Conservation (phyloP, 2,888 invertebrate genomes). For the Ligdia adustata region DNA sequence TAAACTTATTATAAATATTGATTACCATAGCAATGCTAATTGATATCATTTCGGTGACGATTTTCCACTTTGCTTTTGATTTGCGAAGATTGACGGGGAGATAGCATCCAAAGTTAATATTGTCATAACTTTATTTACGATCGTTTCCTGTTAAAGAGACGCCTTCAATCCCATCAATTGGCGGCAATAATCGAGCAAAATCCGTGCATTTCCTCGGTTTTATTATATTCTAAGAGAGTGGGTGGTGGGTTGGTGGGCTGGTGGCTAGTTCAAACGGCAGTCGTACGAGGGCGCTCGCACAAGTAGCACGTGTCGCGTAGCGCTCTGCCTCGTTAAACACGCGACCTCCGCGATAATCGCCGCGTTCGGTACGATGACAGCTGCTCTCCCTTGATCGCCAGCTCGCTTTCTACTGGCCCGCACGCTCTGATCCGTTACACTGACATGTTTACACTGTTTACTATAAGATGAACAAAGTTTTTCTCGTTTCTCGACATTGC, state of each 20-base stretch:
- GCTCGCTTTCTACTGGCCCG: conserved; percentile 68
- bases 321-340: conserved; percentile 39
- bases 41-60: not conserved
- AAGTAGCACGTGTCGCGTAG: conserved; percentile 62
- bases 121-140: conserved; percentile 33
- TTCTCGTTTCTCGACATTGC: conserved; percentile 59
- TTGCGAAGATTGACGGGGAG: conserved; percentile 14
- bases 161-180: conserved; percentile 47
- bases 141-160: conserved; percentile 24
- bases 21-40: no score
- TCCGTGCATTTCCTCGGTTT: conserved; percentile 60
- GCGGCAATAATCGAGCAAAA: conserved; percentile 54
- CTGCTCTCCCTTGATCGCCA: conserved; percentile 49
- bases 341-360: conserved; percentile 37
- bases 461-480: conserved; percentile 61
- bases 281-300: conserved; percentile 71
- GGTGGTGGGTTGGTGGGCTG: conserved; percentile 31
- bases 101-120: conserved; percentile 27
- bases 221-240: conserved; percentile 44
- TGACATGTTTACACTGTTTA: conserved; percentile 67
- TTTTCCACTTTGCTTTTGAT: conserved; percentile 10
- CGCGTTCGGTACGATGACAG: conserved; percentile 52
- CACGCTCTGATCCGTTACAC: conserved; percentile 61
- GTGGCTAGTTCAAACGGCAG: conserved; percentile 49
- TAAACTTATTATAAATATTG: no score